A percentile compares a stretch with the other conserved stretches of the same genome.
These are phyloP conservation scores for Melanostigma gelatinosum DNA, from an alignment of 2,113 vertebrate genomes.

Conservation along the genomic window DNA sequence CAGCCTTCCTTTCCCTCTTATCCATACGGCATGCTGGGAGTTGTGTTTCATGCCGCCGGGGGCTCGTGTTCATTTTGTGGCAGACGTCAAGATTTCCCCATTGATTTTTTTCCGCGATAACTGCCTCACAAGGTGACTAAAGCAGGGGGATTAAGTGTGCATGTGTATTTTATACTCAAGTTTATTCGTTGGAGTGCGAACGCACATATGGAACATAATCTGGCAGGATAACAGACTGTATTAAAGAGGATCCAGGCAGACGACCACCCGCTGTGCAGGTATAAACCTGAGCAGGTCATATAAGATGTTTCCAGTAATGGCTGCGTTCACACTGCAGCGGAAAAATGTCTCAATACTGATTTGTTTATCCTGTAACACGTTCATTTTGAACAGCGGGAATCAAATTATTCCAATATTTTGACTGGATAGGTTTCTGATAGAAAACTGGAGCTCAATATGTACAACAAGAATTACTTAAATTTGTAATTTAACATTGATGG, in stretches of 20 bases:
- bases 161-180: slow-evolving; percentile 48
- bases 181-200: slow-evolving; percentile 38
- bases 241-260: slow-evolving; percentile 64
- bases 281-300: slow-evolving; percentile 48
- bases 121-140: slow-evolving; percentile 58
- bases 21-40: slow-evolving; percentile 31
- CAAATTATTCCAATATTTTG: not conserved
- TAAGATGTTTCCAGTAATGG: slow-evolving; percentile 23
- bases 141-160: slow-evolving; percentile 48
- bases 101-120: slow-evolving; percentile 48
- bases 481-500: not conserved
- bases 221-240: slow-evolving; percentile 50
- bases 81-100: slow-evolving; percentile 40
- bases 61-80: slow-evolving; percentile 50
- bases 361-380: not conserved
- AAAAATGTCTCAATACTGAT: not conserved
- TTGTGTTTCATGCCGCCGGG: slow-evolving; percentile 33
- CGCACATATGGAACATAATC: slow-evolving; percentile 68
- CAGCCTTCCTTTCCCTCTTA: slow-evolving; percentile 25
- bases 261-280: slow-evolving; percentile 56
- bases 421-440: too few relatives aligned
- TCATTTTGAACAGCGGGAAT: not conserved
- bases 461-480: not conserved
- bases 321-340: slow-evolving; percentile 10
- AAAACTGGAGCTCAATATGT: not conserved